These are phyloP conservation scores for Tachysurus fulvidraco DNA, from an alignment of 2,113 vertebrate genomes.

Conservation along the genomic window DNA sequence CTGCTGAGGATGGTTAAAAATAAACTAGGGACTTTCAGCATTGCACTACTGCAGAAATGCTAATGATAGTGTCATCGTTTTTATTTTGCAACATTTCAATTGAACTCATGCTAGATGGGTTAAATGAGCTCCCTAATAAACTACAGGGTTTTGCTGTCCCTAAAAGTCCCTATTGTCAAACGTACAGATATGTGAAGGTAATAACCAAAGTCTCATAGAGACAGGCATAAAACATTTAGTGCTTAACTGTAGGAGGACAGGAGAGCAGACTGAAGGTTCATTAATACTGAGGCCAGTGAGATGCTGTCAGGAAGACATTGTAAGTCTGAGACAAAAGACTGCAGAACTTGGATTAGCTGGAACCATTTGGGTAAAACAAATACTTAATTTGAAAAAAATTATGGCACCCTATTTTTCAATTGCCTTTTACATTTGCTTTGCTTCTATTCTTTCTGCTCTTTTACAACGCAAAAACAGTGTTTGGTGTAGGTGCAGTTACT, in stretches of 20 bases:
- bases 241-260: constrained; percentile 12
- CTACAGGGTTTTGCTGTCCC: background rate
- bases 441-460: background rate
- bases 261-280: constrained; percentile 1
- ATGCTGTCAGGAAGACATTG: background rate
- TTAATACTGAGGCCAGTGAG: background rate
- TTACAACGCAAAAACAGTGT: background rate
- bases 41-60: background rate
- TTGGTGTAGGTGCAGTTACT: background rate
- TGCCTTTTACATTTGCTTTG: background rate
- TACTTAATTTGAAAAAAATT: background rate
- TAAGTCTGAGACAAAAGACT: constrained; percentile 10
- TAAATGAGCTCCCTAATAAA: background rate
- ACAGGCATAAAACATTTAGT: background rate
- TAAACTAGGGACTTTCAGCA: background rate
- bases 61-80: background rate
- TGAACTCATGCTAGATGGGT: background rate
- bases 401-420: background rate
- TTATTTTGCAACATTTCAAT: background rate
- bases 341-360: constrained; percentile 3
- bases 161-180: background rate
- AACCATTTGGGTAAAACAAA: constrained; percentile 16
- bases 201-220: constrained; percentile 16
- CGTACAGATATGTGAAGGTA: background rate
- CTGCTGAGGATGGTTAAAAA: background rate